Evolutionary conservation across 1,140 invertebrate species (phyloP), one percentile per base, ranked within the genome.

Genomic region (Drosophila melanica): DNA sequence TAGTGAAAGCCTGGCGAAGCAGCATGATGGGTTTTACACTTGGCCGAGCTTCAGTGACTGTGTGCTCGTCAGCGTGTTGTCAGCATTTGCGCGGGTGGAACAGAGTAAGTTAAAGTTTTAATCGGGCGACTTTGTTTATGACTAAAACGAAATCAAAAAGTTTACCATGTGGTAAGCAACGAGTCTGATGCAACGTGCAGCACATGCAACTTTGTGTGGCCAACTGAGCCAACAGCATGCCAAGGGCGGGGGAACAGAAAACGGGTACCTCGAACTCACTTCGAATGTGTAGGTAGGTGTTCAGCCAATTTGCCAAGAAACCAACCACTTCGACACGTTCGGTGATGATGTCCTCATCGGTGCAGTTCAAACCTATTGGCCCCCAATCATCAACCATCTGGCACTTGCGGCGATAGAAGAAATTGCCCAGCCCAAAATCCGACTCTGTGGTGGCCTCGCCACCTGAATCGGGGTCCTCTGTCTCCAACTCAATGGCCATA

Each of bases 271-370:
- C 35, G 37, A 79, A 85, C 86, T 90, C 81, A 90, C 86, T 82
- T 81, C 68, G 71, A 23, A 90, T 84, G 45, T 87, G 70, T 35
- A 79, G 60, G 68, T 81, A 87, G 66, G 75, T 73, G 69, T 75
- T 45, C 41, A 87, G 68, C 86, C 86, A 90, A 78, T 90, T 85
- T 63, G 71, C 65, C 50, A 90, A 70, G 69, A 90, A 90, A 53
- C 86, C 86, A 81, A 90, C 63, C 47, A 87, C 82, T 64, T 84
- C 62, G 53, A 87, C 80, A 65, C 71, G 77, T 68, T 90, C 82
- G 23, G 50, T 66, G 44, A 70, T 68, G 12, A 71, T 73, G 62
- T 87, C 75, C 48, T 79, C 75, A 6, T 78, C 71, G 35, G 80
- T 84, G 53, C 82, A 87, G 67, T 87, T 87, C 41, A 84, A 47